Conservation (phyloP, 2,113 vertebrate genomes). For the Brachyhypopomus gauderio region DNA sequence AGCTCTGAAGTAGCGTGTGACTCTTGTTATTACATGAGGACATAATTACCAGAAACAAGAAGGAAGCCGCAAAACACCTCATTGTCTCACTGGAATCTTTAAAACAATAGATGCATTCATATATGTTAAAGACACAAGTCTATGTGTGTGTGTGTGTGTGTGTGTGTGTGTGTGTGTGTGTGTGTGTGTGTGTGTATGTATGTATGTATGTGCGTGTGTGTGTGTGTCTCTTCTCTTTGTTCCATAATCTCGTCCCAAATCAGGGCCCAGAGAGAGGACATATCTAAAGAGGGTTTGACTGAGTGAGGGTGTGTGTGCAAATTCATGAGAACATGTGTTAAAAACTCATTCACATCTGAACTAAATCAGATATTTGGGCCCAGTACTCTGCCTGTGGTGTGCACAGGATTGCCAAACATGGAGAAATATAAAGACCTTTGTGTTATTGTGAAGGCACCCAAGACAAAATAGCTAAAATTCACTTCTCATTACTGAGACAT, state of each 20-base stretch:
- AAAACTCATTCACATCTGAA: too few species aligned
- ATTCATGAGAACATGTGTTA: background rate
- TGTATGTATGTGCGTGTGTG: background rate
- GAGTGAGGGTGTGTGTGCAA: background rate
- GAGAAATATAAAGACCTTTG: background rate
- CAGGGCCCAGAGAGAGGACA: too few species aligned
- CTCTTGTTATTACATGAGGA: constrained; percentile 22
- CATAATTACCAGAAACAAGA: constrained; percentile 32
- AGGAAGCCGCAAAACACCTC: constrained; percentile 9
- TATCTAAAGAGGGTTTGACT: too few species aligned
- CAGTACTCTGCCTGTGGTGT: background rate
- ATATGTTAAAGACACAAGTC: background rate
- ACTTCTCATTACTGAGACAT: constrained; percentile 6
- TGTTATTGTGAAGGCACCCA: background rate
- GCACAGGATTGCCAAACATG: background rate
- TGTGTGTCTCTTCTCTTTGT: background rate
- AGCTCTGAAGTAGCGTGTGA: background rate
- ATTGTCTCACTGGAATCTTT: constrained; percentile 42
- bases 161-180: background rate
- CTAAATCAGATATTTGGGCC: too few species aligned
- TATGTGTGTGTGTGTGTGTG: background rate
- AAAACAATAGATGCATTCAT: constrained; percentile 46
- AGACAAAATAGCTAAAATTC: constrained; percentile 18
- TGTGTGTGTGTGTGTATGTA: background rate
- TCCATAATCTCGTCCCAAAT: background rate